Evolutionary conservation across 2,888 invertebrate genomes (phyloP).

Genomic region (Idaea aversata): DNA sequence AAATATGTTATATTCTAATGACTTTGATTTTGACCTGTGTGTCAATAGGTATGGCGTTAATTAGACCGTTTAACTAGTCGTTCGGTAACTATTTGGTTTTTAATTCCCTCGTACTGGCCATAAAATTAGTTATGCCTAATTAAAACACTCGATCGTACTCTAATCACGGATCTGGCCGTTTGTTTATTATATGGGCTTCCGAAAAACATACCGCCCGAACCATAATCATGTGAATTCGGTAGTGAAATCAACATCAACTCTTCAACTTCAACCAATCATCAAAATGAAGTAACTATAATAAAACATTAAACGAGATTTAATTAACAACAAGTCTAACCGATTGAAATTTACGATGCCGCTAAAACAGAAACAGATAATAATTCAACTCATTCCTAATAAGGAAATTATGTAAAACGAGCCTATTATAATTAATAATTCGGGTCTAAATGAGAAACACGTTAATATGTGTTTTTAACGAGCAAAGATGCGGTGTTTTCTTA

Average conservation of each 20-base stretch:
- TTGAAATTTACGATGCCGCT: conserved; percentile 70
- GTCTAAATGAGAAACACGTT: conserved; percentile 55
- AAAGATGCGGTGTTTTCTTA: conserved; percentile 30
- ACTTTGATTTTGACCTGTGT: neutral
- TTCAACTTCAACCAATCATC: conserved; percentile 36
- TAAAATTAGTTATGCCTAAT: conserved; percentile 4
- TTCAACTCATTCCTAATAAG: conserved; percentile 72
- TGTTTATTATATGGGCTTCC: conserved; percentile 23
- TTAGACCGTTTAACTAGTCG: neutral
- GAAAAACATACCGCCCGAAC: conserved; percentile 21
- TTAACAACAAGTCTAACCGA: conserved; percentile 64
- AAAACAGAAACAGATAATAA: conserved; percentile 69
- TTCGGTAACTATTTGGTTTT: neutral
- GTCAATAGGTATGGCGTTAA: neutral
- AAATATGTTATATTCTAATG: too few species aligned
- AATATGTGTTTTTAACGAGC: conserved; percentile 40
- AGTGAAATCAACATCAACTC: conserved; percentile 40
- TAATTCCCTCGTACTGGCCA: neutral
- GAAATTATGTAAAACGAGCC: conserved; percentile 73
- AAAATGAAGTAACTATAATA: conserved; percentile 41
- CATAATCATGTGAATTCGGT: conserved; percentile 24
- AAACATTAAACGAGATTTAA: conserved; percentile 63
- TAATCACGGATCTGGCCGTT: conserved; percentile 15
- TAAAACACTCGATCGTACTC: conserved; percentile 17
- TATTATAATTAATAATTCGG: conserved; percentile 75